Conservation (phyloP, 2,113 vertebrate species). For the Neofelis nebulosa region DNA sequence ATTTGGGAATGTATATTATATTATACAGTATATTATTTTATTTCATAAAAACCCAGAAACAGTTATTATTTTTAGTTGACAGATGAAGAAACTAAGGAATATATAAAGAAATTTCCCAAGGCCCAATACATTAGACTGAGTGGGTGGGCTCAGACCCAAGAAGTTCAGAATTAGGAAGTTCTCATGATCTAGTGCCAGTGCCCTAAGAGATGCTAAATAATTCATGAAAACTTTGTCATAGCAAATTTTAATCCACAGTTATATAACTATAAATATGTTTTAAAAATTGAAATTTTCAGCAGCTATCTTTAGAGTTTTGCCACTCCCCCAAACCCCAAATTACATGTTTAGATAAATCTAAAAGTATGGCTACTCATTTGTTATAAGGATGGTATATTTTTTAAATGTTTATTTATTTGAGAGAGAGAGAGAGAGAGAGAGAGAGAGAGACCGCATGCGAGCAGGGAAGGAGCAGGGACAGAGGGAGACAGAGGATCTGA, state of each 20-base stretch:
- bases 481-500: too few species aligned
- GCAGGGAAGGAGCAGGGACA: too few species aligned
- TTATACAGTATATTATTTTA: background rate
- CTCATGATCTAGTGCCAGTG: background rate
- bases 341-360: background rate
- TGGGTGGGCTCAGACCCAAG: background rate
- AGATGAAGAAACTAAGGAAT: conserved; percentile 2
- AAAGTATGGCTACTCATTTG: background rate
- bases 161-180: background rate
- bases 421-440: too few species aligned
- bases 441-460: too few species aligned
- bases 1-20: background rate
- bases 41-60: background rate
- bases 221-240: background rate
- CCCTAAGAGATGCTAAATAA: background rate
- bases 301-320: background rate
- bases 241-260: background rate
- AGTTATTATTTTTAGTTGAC: background rate
- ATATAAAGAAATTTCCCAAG: background rate
- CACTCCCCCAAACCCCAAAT: background rate
- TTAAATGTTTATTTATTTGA: background rate
- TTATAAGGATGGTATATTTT: background rate
- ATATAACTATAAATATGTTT: background rate
- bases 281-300: background rate
- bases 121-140: background rate